phyloP scores from a whole-genome alignment of 2,113 vertebrate genomes.

The Brachypteracias leptosomus region DNA sequence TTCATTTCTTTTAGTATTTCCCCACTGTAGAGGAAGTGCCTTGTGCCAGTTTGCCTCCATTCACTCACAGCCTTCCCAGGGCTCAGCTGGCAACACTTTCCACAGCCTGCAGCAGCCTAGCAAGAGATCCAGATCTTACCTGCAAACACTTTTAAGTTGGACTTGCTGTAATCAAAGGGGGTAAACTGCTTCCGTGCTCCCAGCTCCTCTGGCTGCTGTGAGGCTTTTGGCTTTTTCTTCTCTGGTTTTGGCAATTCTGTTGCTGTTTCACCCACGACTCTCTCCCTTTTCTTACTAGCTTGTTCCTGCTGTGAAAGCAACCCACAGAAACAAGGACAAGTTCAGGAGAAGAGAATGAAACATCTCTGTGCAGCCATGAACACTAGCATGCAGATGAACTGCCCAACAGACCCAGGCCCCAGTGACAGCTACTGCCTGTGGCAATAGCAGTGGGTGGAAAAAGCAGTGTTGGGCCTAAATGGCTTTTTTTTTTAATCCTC shows the following conservation, averaged over 20 bases:
- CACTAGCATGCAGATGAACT: background rate
- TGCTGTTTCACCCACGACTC: conserved; percentile 63
- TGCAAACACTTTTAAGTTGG: conserved; percentile 88
- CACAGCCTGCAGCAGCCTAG: background rate
- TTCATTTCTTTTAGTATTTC: background rate
- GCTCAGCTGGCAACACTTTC: background rate
- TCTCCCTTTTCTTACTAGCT: conserved; percentile 80
- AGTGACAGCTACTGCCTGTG: background rate
- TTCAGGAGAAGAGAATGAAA: background rate
- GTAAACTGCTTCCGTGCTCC: conserved; percentile 74
- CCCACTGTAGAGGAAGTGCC: background rate
- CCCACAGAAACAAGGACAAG: background rate
- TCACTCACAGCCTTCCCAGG: background rate
- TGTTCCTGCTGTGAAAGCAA: conserved; percentile 73
- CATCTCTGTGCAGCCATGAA: background rate
- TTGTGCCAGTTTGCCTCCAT: background rate
- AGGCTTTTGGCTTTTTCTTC: conserved; percentile 79
- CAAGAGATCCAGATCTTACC: conserved; percentile 72
- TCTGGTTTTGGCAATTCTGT: conserved; percentile 74
- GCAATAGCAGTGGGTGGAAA: background rate
- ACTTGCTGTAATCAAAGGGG: conserved; percentile 92
- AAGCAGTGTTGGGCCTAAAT: background rate
- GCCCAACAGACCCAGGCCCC: background rate
- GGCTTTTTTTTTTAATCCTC: background rate
- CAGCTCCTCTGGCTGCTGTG: conserved; percentile 62